Base-by-base conservation (phyloP, 2,113 vertebrate species). In the Echinops telfairi region DNA sequence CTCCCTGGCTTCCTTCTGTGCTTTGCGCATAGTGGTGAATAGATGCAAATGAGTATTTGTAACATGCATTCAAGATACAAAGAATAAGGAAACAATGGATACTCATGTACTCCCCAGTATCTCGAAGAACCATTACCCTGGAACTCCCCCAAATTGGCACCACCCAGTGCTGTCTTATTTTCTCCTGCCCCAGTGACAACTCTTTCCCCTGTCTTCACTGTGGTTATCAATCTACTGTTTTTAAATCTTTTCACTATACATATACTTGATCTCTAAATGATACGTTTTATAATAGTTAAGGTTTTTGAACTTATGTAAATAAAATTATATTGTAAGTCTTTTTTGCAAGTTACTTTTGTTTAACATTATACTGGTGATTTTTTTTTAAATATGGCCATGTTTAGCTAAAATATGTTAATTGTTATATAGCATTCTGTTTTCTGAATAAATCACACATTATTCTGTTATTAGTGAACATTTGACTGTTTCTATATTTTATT, bases 21-120 rank as follows among this genome's bases (percentile, higher is more conserved):
- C 20, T 86, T 7, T 77, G 81, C 84, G 77, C 80, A 40, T 93
- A 90, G 66, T 12, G 62, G 68, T 80, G 6, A 76, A 0, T 64
- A 84, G 25, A 71, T 70, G 2, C 27, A 80, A 86, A 25, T 75
- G 79, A 68, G 14, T 75, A 82, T 57, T 82, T 94, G 16, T 62
- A 62, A 85, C 86, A 40, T 86, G 43, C 22, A 22, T 25, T 0
- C 83, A 83, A 29, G 86, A 60, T 78, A 47, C 14, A 60, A 93
- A 64, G 53, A 86, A 80, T 90, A 92, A 20, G 6, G 53, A 90
- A 81, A 68, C 68, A 70, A 85, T 62, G 86, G 82, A 95, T 89
- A 81, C 53, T 82, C 53, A 43, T 6, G 22, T 36, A 70, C n/a
- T 78, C 60, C 40, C 36, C 33, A 73, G 73, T 31, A 6, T 81